Evolutionary conservation across 1,140 invertebrate species (phyloP).

Genomic region (Pentalonia nigronervosa): DNA sequence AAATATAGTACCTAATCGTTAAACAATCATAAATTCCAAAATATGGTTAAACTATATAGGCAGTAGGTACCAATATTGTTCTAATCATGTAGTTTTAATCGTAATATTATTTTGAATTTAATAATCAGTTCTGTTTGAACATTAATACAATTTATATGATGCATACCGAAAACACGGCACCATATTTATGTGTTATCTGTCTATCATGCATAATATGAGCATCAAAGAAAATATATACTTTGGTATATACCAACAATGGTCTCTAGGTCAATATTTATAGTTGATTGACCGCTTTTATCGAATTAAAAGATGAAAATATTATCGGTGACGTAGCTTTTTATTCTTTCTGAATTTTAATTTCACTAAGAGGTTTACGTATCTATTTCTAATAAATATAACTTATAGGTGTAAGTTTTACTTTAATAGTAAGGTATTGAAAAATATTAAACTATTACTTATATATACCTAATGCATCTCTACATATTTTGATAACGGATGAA

Average conservation of each 20-base stretch:
- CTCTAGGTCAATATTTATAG: slow-evolving; percentile 1
- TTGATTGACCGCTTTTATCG: not conserved
- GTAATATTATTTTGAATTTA: not conserved
- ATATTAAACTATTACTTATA: not conserved
- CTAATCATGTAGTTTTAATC: not conserved
- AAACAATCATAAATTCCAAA: not conserved
- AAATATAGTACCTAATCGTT: not conserved
- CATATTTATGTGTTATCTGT: not conserved
- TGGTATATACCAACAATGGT: not conserved
- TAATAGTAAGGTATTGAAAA: not conserved
- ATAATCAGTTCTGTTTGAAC: not conserved
- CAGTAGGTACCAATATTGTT: not conserved
- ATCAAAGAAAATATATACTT: not conserved
- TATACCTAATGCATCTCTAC: not conserved
- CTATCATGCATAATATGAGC: not conserved
- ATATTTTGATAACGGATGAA: not conserved
- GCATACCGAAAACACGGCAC: not conserved
- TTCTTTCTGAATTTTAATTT: not conserved
- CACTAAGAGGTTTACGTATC: not conserved
- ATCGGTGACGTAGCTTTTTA: not conserved
- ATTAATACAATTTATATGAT: not conserved
- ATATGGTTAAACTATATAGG: not conserved
- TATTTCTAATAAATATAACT: not conserved
- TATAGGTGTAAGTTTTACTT: not conserved
- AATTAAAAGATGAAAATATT: slow-evolving; percentile 2